phyloP scores from a whole-genome alignment of 2,888 invertebrate species.

The Graphium colonna region DNA sequence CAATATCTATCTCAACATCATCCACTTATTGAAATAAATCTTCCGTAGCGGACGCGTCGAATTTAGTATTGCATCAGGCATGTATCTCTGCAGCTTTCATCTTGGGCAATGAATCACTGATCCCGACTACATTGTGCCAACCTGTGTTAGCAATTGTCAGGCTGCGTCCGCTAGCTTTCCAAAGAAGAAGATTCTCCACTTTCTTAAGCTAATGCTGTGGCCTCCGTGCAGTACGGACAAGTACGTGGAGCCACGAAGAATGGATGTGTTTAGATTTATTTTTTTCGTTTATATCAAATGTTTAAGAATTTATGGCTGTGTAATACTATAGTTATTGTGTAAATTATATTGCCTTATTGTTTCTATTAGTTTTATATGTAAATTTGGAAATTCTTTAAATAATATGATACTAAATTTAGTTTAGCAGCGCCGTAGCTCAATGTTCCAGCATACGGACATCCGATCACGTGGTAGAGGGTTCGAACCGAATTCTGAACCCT shows the following conservation, averaged over 20 bases:
- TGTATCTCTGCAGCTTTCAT: conserved; percentile 10
- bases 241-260: conserved; percentile 29
- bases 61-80: conserved; percentile 2
- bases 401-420: too few relatives aligned
- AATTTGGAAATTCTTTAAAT: too few relatives aligned
- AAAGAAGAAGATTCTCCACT: conserved; percentile 53
- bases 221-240: conserved; percentile 44
- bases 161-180: conserved; percentile 44
- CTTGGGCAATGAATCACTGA: conserved; percentile 15
- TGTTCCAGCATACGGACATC: too few relatives aligned
- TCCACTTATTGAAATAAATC: background rate
- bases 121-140: conserved; percentile 11
- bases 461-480: too few relatives aligned
- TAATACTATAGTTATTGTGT: too few relatives aligned
- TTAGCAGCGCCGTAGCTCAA: too few relatives aligned
- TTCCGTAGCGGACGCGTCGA: background rate
- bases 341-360: too few relatives aligned
- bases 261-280: conserved; percentile 19
- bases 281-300: background rate
- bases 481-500: too few relatives aligned
- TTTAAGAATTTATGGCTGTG: too few relatives aligned
- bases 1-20: background rate
- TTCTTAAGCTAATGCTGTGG: conserved; percentile 47
- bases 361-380: too few relatives aligned
- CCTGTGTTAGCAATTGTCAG: conserved; percentile 19